Evolutionary conservation across 2,797 vertebrate species (phyloP), one percentile per base, ranked within the genome.

Genomic region (Austrolebias charrua): DNA sequence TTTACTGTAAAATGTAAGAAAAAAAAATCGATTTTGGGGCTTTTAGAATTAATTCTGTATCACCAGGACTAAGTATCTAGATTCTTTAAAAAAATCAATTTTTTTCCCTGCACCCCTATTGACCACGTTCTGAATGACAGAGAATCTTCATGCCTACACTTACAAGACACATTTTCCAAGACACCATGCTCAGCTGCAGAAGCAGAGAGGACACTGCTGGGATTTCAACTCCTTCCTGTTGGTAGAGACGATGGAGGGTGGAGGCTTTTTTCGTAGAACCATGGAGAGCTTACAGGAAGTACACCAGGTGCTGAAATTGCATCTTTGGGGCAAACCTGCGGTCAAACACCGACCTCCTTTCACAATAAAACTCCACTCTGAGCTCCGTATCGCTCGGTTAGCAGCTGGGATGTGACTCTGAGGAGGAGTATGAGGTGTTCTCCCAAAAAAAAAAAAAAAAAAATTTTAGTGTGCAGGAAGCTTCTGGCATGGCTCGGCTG

Each of bases 251-350:
- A 33, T 16, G 43, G 50, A 24, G 44, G 19, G n/a, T 42, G 45
- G 40, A 13, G 35, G 50, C 59, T 45, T 43, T 35, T 54, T 18
- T 15, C 54, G 67, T 48, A 14, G 55, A 63, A 31, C 40, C 44
- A 65, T 58, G 54, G 35, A 67, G 69, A 38, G 58, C 28, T 63
- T 50, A 58, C 65, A 59, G 74, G 80, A 84, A 71, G 63, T 75
- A 83, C 58, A 87, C 71, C 87, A 86, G 85, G 80, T 91, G 87
- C 69, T 56, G 63, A 70, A 81, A 73, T 55, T 66, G 53, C 56
- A 65, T 83, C 80, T 83, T 65, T 51, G 47, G 79, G 88, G 71
- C 60, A 67, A 67, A 85, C 68, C 66, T 59, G 62, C 56, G 73
- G 60, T 80, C 58, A 84, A 82, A 78, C 63, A 29, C 57, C 75